A percentile compares a stretch with the other conserved stretches of the same genome.
phyloP scores from a whole-genome alignment of 2,797 vertebrate genomes.

The Acomys russatus region DNA sequence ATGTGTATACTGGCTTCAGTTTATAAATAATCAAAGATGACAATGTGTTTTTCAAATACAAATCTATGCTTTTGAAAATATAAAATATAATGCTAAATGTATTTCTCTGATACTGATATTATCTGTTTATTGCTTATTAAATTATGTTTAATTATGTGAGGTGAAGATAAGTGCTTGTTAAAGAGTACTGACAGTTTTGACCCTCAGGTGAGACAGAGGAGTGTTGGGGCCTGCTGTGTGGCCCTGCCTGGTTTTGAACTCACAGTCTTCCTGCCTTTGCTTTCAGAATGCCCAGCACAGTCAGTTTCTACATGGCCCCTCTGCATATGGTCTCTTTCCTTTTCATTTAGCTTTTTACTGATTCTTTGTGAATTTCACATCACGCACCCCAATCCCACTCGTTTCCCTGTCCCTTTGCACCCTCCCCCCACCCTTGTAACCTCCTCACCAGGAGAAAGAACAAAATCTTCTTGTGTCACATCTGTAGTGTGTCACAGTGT shows the following conservation, averaged over 20 bases:
- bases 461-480: no score
- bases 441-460: background rate
- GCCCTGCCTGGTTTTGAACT: background rate
- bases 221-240: background rate
- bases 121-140: background rate
- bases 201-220: background rate
- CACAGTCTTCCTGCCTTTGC: background rate
- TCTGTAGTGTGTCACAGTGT: background rate
- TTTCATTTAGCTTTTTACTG: background rate
- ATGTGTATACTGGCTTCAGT: no score
- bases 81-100: background rate
- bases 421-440: background rate
- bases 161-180: background rate
- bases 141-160: background rate
- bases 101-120: background rate
- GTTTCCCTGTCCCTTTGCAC: background rate
- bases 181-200: background rate
- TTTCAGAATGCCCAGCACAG: background rate
- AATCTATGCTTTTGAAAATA: background rate
- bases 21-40: background rate
- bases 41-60: background rate
- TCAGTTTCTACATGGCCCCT: background rate
- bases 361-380: background rate
- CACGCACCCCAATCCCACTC: background rate
- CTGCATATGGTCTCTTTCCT: background rate